A percentile compares a stretch with the other conserved stretches of the same genome.
phyloP scores from a whole-genome alignment of 2,888 invertebrate genomes.

The Syritta pipiens region DNA sequence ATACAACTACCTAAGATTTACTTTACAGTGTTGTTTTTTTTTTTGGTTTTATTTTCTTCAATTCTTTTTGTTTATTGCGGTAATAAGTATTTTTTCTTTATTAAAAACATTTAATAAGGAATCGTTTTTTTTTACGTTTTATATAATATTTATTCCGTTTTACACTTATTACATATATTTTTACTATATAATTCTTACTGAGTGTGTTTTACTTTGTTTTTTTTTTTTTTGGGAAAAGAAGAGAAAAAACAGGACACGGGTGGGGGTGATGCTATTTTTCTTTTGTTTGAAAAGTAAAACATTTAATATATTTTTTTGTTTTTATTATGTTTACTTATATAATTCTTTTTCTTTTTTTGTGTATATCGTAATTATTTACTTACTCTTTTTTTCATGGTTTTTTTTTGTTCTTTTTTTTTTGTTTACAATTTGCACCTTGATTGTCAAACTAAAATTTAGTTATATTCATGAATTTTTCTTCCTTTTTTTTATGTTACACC shows the following conservation, averaged over 20 bases:
- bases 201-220: slow-evolving; percentile 12
- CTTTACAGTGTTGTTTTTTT: slow-evolving; percentile 43
- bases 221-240: slow-evolving; percentile 19
- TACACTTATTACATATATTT: slow-evolving; percentile 47
- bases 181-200: slow-evolving; percentile 23
- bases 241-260: slow-evolving; percentile 56
- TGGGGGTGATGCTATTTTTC: slow-evolving; percentile 54
- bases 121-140: neutral
- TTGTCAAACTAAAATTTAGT: slow-evolving; percentile 68
- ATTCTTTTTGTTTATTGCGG: slow-evolving; percentile 41
- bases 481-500: slow-evolving; percentile 20
- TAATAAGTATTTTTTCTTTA: slow-evolving; percentile 16
- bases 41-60: slow-evolving; percentile 9
- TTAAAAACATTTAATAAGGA: slow-evolving; percentile 57
- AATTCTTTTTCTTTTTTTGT: slow-evolving; percentile 4
- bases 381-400: slow-evolving; percentile 23
- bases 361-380: slow-evolving; percentile 28
- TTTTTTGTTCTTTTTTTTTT: slow-evolving; percentile 52
- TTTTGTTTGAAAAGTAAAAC: slow-evolving; percentile 38
- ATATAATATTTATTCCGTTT: slow-evolving; percentile 35
- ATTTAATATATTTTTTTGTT: slow-evolving; percentile 6
- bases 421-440: slow-evolving; percentile 70
- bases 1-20: slow-evolving; percentile 65
- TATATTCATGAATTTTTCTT: slow-evolving; percentile 54
- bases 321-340: slow-evolving; percentile 10